phyloP scores from a whole-genome alignment of 2,888 invertebrate species.

The Athalia rosae region DNA sequence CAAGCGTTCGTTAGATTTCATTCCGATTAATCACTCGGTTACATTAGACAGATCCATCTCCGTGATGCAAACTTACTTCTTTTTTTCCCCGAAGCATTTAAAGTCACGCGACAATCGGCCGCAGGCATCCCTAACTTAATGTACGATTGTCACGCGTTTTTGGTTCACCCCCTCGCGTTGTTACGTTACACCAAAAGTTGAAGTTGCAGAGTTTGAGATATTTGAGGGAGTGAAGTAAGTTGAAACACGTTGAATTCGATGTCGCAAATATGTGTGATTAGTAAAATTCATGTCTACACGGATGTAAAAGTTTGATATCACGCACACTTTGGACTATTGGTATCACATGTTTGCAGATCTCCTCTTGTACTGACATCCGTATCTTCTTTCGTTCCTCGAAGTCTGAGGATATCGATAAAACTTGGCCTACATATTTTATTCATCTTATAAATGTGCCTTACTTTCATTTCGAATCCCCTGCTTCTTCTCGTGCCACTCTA shows the following conservation, averaged over 20 bases:
- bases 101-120: conserved; percentile 5
- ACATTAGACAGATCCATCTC: not conserved
- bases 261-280: no score
- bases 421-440: not conserved
- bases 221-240: no score
- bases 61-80: not conserved
- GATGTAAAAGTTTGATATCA: conserved; percentile 9
- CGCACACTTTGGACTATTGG: not conserved
- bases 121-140: conserved; percentile 8
- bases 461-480: no score
- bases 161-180: not conserved
- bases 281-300: not conserved
- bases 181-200: not conserved
- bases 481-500: no score
- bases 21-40: no score
- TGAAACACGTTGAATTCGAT: no score
- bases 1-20: no score
- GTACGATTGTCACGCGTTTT: conserved; percentile 9
- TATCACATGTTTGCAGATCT: not conserved
- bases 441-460: not conserved
- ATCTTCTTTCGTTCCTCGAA: not conserved
- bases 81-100: not conserved
- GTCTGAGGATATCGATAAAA: not conserved
- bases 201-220: no score
- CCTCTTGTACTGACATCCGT: no score